Evolutionary conservation across 1,140 invertebrate genomes (phyloP).

Genomic region (Ericerus pela): DNA sequence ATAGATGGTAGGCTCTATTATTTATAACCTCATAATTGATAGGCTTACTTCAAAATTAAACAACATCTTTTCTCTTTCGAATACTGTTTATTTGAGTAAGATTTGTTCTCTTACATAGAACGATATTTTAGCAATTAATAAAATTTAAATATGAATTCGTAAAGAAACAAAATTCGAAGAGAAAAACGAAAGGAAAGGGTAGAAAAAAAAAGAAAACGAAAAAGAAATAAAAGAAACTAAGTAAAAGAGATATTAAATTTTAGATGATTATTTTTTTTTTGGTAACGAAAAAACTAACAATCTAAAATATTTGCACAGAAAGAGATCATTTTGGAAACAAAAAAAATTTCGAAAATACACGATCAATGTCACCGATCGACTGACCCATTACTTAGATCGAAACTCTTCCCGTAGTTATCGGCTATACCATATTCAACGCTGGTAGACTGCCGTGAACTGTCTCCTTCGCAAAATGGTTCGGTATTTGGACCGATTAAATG

Average conservation of each 20-base stretch:
- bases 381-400: neutral
- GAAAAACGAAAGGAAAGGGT: slow-evolving; percentile 4
- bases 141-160: no score
- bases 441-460: slow-evolving; percentile 25
- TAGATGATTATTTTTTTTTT: slow-evolving; percentile 3
- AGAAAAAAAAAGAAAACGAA: neutral
- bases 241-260: slow-evolving; percentile 8
- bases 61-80: no score
- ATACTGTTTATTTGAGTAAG: no score
- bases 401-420: neutral
- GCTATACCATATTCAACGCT: slow-evolving; percentile 28
- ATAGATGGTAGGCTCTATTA: no score
- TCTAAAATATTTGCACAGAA: slow-evolving; percentile 1
- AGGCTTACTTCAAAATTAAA: no score
- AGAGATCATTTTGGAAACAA: neutral
- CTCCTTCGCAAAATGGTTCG: slow-evolving; percentile 18
- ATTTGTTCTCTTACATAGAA: no score
- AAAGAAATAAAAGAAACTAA: slow-evolving; percentile 9
- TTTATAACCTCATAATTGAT: no score
- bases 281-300: slow-evolving; percentile 9
- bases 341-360: no score
- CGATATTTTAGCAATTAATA: no score
- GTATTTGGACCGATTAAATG: slow-evolving; percentile 36
- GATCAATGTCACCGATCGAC: slow-evolving; percentile 2
- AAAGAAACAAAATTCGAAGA: no score